Percentiles rank a stretch among this genome's conserved stretches.
These are phyloP conservation scores for Vannuccia rotundouncinata DNA, from an alignment of 2,888 invertebrate genomes.

Conservation along the genomic window DNA sequence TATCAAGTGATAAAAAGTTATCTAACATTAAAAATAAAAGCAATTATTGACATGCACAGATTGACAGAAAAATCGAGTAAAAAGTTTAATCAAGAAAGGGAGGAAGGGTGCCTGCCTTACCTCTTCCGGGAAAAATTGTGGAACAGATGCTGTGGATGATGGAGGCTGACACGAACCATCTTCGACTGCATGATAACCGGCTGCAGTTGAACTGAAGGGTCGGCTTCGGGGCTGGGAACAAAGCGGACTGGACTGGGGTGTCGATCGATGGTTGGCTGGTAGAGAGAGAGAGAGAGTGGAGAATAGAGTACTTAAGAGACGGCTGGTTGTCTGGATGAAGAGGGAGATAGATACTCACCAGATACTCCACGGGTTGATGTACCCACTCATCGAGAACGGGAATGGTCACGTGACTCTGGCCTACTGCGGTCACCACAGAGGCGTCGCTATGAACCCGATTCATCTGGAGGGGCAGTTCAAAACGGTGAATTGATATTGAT, in stretches of 20 bases:
- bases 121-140: not conserved
- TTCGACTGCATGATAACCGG: slow-evolving; percentile 39
- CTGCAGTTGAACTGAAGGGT: slow-evolving; percentile 34
- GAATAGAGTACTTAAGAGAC: too few species aligned
- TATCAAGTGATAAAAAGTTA: too few species aligned
- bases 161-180: not conserved
- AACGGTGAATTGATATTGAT: too few species aligned
- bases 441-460: not conserved
- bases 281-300: too few species aligned
- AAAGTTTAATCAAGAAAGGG: too few species aligned
- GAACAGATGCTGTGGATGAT: not conserved
- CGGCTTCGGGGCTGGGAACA: not conserved
- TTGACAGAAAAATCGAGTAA: too few species aligned
- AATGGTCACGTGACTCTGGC: not conserved
- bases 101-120: too few species aligned
- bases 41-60: too few species aligned
- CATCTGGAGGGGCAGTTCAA: not conserved
- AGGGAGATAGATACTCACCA: not conserved
- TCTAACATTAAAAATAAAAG: too few species aligned
- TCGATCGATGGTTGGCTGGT: not conserved
- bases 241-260: slow-evolving; percentile 27
- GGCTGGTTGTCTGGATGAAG: too few species aligned
- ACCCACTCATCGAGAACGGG: not conserved
- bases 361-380: not conserved
- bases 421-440: not conserved